Conservation (phyloP, 2,113 vertebrate genomes). For the Steatornis caripensis region DNA sequence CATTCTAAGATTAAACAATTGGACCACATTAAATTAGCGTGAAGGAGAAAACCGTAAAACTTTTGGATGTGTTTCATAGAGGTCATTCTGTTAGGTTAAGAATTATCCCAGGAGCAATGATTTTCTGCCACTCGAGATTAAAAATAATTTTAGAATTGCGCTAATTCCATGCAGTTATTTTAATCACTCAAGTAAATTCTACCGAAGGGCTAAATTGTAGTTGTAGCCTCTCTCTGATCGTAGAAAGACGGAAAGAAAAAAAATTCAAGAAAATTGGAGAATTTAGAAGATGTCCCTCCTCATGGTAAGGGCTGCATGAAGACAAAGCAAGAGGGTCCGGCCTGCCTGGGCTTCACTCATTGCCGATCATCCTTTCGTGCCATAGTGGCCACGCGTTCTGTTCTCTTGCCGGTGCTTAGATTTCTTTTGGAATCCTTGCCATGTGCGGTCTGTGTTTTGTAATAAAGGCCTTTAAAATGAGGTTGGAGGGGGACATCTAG, state of each 20-base stretch:
- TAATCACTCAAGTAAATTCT: conserved; percentile 58
- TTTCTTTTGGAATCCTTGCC: background rate
- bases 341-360: fast-evolving
- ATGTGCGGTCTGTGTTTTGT: fast-evolving
- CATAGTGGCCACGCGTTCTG: fast-evolving
- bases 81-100: conserved; percentile 38
- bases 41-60: conserved; percentile 45
- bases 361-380: fast-evolving
- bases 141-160: background rate
- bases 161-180: conserved; percentile 48
- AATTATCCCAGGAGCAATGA: conserved; percentile 50
- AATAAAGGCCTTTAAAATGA: background rate
- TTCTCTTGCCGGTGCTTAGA: fast-evolving
- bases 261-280: background rate
- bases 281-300: background rate
- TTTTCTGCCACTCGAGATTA: conserved; percentile 57
- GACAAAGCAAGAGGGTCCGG: background rate
- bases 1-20: conserved; percentile 49
- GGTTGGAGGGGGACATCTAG: background rate
- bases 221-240: background rate
- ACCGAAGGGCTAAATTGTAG: background rate
- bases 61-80: conserved; percentile 27
- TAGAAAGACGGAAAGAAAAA: background rate
- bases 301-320: fast-evolving
- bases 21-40: conserved; percentile 50